Conservation (phyloP, 2,888 invertebrate genomes). For the Coleophora deauratella region DNA sequence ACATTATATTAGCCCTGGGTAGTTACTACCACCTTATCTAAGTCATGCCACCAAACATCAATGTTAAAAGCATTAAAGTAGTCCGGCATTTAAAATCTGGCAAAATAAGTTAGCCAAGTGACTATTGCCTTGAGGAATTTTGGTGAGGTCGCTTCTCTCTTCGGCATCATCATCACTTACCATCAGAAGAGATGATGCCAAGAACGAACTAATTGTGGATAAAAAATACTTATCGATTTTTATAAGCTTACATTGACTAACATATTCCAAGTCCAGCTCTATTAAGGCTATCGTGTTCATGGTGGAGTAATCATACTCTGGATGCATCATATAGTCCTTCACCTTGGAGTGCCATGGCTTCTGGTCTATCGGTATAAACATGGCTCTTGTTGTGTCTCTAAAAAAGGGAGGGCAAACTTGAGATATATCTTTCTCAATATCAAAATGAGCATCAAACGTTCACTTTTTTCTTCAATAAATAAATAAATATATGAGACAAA, state of each 20-base stretch:
- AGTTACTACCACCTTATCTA: no score
- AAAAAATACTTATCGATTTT: conserved; percentile 16
- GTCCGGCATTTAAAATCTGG: no score
- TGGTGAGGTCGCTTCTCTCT: no score
- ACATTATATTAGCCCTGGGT: no score
- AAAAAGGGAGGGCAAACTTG: conserved; percentile 4
- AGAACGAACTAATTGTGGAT: background rate
- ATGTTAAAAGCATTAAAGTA: no score
- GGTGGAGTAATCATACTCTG: conserved; percentile 35
- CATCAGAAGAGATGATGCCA: no score
- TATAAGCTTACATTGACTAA: no score
- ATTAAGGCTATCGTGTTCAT: conserved; percentile 38
- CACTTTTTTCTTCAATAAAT: background rate
- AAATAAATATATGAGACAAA: no score
- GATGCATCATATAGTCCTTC: conserved; percentile 31
- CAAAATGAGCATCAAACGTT: background rate
- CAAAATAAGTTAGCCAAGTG: no score
- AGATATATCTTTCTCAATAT: background rate
- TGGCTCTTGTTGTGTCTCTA: conserved; percentile 26
- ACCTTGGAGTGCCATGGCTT: conserved; percentile 26
- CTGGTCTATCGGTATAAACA: conserved; percentile 32
- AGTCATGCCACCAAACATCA: no score
- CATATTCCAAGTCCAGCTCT: conserved; percentile 18
- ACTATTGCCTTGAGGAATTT: no score
- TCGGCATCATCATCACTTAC: no score